These are phyloP conservation scores for Callosobruchus maculatus DNA, from an alignment of 2,888 invertebrate species.

Conservation along the genomic window DNA sequence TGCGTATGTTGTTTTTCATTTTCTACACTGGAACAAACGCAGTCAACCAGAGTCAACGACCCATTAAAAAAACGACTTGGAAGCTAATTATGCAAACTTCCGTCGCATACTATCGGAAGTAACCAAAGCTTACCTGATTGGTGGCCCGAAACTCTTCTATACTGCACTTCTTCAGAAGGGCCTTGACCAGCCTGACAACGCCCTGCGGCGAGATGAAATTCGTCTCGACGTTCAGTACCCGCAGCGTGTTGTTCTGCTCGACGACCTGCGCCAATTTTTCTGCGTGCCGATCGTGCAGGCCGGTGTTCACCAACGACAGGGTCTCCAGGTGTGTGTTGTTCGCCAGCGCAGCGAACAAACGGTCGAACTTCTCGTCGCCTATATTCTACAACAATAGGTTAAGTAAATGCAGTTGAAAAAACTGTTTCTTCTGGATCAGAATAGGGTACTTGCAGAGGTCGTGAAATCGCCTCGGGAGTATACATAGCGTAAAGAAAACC, in stretches of 20 bases:
- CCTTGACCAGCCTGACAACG: slow-evolving; percentile 80
- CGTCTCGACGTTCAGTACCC: slow-evolving; percentile 90
- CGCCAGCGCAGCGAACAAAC: slow-evolving; percentile 83
- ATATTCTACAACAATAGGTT: slow-evolving; percentile 74
- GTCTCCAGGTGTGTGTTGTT: slow-evolving; percentile 89
- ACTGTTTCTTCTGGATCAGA: no score
- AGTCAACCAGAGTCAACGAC: no score
- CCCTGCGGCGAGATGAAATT: slow-evolving; percentile 92
- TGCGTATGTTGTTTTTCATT: no score
- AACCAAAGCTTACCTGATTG: slow-evolving; percentile 75
- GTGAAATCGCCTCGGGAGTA: no score
- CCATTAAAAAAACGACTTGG: no score
- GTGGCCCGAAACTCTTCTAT: slow-evolving; percentile 95
- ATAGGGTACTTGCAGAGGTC: no score
- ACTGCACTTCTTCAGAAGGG: slow-evolving; percentile 80
- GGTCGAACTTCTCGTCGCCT: slow-evolving; percentile 90
- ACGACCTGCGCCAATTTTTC: slow-evolving; percentile 78
- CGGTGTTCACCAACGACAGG: slow-evolving; percentile 89
- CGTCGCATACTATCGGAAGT: not conserved
- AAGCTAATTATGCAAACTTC: no score
- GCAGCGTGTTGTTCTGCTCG: slow-evolving; percentile 71
- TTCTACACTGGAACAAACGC: no score
- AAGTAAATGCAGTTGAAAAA: no score
- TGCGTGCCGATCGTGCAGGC: slow-evolving; percentile 86
- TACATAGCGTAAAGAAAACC: no score